Conservation (phyloP, 1,140 invertebrate species). For the Drosophila leontia region DNA sequence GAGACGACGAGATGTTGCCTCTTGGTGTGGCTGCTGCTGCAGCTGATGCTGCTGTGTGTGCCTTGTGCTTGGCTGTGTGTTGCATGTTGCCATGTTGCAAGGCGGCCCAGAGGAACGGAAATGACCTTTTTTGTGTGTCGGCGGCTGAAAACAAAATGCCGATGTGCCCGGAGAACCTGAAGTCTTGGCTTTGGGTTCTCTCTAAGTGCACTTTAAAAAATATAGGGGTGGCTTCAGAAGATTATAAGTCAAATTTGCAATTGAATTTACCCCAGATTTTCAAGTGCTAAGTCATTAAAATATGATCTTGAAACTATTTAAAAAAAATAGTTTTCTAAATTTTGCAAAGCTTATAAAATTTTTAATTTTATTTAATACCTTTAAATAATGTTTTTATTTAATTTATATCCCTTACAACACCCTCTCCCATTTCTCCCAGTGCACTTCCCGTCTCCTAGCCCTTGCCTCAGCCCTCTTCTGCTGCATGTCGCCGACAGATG, state of each 20-base stretch:
- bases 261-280: too few species aligned
- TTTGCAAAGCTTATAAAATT: not conserved
- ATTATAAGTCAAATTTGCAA: too few species aligned
- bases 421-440: constrained; percentile 3
- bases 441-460: not conserved
- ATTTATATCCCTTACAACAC: not conserved
- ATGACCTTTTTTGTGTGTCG: constrained; percentile 74
- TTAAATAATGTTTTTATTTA: too few species aligned
- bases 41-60: constrained; percentile 5
- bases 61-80: constrained; percentile 24
- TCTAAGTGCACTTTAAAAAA: constrained; percentile 26
- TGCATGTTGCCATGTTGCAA: constrained; percentile 59
- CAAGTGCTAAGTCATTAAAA: too few species aligned
- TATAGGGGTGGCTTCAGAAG: too few species aligned
- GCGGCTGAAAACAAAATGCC: constrained; percentile 74
- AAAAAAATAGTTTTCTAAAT: not conserved
- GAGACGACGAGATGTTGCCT: constrained; percentile 24
- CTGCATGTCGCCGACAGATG: constrained; percentile 79
- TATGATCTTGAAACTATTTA: not conserved
- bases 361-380: not conserved
- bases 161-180: constrained; percentile 46
- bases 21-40: constrained; percentile 9
- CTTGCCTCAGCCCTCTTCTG: constrained; percentile 15
- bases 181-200: constrained; percentile 29
- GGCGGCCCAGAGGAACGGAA: constrained; percentile 61